Conservation (phyloP, 2,113 vertebrate species). For the Spizaetus ornatus region DNA sequence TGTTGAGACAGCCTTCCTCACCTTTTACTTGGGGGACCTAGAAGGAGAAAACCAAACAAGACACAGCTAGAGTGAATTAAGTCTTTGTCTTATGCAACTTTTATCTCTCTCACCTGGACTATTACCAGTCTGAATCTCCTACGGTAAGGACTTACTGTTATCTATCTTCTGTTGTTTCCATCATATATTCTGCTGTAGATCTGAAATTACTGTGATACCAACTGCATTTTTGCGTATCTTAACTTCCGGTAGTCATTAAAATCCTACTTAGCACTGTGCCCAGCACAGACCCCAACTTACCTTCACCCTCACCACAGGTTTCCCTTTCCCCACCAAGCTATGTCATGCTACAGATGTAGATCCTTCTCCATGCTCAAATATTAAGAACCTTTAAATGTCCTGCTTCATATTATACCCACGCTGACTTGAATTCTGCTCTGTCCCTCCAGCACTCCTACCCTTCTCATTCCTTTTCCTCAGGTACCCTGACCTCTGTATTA, state of each 20-base stretch:
- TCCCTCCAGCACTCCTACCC: not conserved
- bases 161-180: not conserved
- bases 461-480: not conserved
- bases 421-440: not conserved
- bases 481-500: not conserved
- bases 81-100: not conserved
- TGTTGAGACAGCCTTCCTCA: constrained; percentile 68
- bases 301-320: not conserved
- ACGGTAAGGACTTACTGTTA: not conserved
- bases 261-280: not conserved
- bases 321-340: not conserved
- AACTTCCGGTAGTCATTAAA: not conserved
- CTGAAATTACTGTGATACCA: not conserved
- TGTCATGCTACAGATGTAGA: not conserved
- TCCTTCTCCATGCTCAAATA: not conserved
- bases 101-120: not conserved
- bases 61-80: not conserved
- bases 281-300: not conserved
- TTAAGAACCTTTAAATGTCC: not conserved
- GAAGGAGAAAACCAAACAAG: constrained; percentile 15
- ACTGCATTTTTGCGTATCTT: not conserved
- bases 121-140: not conserved
- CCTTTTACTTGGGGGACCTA: constrained; percentile 62
- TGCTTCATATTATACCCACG: not conserved
- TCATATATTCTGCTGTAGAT: not conserved